These are phyloP conservation scores for Philereme transversata DNA, from an alignment of 2,888 invertebrate genomes.

Conservation along the genomic window DNA sequence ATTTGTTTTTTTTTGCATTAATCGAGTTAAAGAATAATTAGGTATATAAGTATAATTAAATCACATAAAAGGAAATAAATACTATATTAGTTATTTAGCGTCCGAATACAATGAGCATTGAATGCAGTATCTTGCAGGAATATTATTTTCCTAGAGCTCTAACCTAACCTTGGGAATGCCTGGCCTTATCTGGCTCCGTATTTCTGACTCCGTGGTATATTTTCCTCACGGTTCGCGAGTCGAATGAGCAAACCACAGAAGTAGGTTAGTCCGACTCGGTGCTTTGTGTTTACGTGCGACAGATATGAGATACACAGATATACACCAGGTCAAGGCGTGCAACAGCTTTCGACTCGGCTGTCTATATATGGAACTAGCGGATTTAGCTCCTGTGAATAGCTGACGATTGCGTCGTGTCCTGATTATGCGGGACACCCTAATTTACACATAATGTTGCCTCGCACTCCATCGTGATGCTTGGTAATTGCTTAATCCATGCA, in stretches of 20 bases:
- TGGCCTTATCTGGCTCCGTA: conserved; percentile 47
- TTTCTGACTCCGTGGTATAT: conserved; percentile 51
- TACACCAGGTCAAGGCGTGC: conserved; percentile 76
- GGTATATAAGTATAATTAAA: conserved; percentile 18
- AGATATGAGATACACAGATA: conserved; percentile 78
- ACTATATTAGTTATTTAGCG: conserved; percentile 12
- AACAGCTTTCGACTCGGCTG: conserved; percentile 74
- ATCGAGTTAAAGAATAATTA: conserved; percentile 1
- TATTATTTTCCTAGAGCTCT: conserved; percentile 45
- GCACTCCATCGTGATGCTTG: conserved; percentile 54
- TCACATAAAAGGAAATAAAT: neutral
- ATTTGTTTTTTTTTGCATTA: neutral
- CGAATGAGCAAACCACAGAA: conserved; percentile 72
- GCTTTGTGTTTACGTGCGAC: conserved; percentile 81
- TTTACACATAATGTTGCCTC: conserved; percentile 68
- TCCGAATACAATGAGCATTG: conserved; percentile 38
- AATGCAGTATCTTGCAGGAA: conserved; percentile 45
- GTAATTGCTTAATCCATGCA: conserved; percentile 69
- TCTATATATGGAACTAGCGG: conserved; percentile 70
- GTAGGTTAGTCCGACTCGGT: conserved; percentile 75
- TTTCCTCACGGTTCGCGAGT: conserved; percentile 58
- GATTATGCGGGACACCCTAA: conserved; percentile 62
- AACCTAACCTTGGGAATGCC: conserved; percentile 50
- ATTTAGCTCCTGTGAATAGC: conserved; percentile 66
- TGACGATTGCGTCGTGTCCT: conserved; percentile 50